A percentile compares a stretch with the other conserved stretches of the same genome.
phyloP scores from a whole-genome alignment of 1,140 invertebrate genomes.

The Ladona fulva region DNA sequence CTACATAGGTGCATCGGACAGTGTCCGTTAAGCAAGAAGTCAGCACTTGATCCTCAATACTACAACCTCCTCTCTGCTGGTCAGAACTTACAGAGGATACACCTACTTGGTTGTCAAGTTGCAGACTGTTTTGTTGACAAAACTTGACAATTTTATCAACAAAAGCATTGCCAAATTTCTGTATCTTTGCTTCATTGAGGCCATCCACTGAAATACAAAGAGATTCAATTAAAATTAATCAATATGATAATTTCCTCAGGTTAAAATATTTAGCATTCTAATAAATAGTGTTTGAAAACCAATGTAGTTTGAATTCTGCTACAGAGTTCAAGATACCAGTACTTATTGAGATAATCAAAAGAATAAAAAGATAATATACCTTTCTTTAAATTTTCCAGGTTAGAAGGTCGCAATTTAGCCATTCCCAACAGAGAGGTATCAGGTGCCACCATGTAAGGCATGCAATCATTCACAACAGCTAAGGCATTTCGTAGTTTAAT shows the following conservation, averaged over 20 bases:
- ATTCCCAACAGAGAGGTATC: slow-evolving; percentile 47
- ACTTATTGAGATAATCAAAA: not conserved
- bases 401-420: slow-evolving; percentile 39
- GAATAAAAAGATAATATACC: slow-evolving; percentile 12
- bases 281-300: too few relatives aligned
- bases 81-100: too few relatives aligned
- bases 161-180: slow-evolving; percentile 44
- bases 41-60: too few relatives aligned
- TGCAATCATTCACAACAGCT: slow-evolving; percentile 40
- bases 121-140: slow-evolving; percentile 16
- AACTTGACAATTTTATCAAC: slow-evolving; percentile 31
- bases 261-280: too few relatives aligned
- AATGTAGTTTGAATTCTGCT: too few relatives aligned
- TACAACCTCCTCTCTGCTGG: too few relatives aligned
- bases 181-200: slow-evolving; percentile 46
- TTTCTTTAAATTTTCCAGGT: slow-evolving; percentile 16
- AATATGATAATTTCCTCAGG: not conserved
- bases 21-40: too few relatives aligned
- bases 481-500: slow-evolving; percentile 41
- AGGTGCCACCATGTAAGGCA: slow-evolving; percentile 52
- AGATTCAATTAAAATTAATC: slow-evolving; percentile 18
- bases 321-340: too few relatives aligned
- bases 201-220: slow-evolving; percentile 40
- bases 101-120: not conserved
- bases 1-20: too few relatives aligned